Evolutionary conservation across 2,888 invertebrate genomes (phyloP), one percentile per base, ranked within the genome.

Genomic region (Cephus spinipes): DNA sequence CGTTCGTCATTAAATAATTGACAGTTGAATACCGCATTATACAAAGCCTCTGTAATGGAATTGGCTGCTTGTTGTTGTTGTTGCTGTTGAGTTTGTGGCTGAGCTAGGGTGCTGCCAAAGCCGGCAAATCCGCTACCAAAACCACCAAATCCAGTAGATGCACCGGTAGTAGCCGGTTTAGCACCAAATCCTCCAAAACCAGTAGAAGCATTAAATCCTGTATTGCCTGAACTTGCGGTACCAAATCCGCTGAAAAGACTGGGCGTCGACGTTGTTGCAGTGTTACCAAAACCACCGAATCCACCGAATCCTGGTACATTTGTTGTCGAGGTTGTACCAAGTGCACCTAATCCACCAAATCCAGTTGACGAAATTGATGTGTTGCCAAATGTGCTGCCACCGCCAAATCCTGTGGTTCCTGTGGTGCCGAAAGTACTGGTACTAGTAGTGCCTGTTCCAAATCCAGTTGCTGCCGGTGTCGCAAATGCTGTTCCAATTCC

Each of bases 1-100:
- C 99, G 93, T 89, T 99, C 99, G 91, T 99, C 99, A 30, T 98
- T 98, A 90, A 97, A 99, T 75, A 99, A 94, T 76, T 95, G 95
- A 81, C 96, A 96, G 88, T 95, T 95, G 84, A 95, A 95, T 1
- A 97, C 95, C 0, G 96, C 95, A 80, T 95, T 95, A 12, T 95
- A 94, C 73, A 96, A 93, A 0, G 95, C 95, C 87, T 96, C 96
- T 68, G 90, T 90, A 73, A 95, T 94, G 0, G 95, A 93, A 79
- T 94, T 94, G 1, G 93, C 89, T 0, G 93, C 92, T 55, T 93
- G 93, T 79, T 93, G 93, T 74, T 93, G 93, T 77, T 94, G 93
- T n/a, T 91, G 93, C 81, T 90, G 92, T 81, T 90, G 93, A 82
- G 93, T 93, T 80, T 84, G 92, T 81, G 90, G 92, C 35, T 86